Conservation (phyloP, 2,113 vertebrate genomes). For the Tetrax tetrax region DNA sequence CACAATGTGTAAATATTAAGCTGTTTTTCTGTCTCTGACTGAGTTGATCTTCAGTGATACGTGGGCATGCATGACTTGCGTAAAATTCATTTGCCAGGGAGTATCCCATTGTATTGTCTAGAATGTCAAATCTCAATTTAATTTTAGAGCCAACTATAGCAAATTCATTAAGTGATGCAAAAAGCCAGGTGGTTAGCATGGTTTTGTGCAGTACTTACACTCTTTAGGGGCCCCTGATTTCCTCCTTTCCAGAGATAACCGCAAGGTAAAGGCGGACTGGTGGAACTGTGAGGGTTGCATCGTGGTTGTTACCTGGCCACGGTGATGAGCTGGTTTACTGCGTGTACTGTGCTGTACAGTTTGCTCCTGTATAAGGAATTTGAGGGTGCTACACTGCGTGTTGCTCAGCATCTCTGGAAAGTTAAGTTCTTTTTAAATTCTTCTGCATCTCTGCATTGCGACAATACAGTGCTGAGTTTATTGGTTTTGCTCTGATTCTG, state of each 20-base stretch:
- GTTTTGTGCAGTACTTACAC: background rate
- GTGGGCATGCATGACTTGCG: background rate
- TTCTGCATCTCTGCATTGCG: background rate
- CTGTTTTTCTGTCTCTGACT: background rate
- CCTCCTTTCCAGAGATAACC: background rate
- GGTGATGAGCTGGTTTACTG: background rate
- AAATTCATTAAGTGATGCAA: background rate
- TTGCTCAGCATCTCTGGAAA: background rate
- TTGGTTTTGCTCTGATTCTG: background rate
- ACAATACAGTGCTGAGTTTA: background rate
- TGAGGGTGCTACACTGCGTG: accelerated
- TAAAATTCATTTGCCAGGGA: background rate
- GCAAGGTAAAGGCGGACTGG: background rate
- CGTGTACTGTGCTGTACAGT: accelerated
- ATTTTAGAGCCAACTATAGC: background rate
- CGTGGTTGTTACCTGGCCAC: background rate
- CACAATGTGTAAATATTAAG: background rate
- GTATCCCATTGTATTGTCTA: background rate
- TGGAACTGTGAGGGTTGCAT: background rate
- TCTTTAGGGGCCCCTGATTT: background rate
- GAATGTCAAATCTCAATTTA: background rate
- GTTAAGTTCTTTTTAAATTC: background rate
- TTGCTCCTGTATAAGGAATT: background rate
- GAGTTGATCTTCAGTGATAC: background rate
- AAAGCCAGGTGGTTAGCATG: background rate